Base-by-base conservation (phyloP, 30 jellyfish, hydroid and myxozoan species). In the Pelagia noctiluca region DNA sequence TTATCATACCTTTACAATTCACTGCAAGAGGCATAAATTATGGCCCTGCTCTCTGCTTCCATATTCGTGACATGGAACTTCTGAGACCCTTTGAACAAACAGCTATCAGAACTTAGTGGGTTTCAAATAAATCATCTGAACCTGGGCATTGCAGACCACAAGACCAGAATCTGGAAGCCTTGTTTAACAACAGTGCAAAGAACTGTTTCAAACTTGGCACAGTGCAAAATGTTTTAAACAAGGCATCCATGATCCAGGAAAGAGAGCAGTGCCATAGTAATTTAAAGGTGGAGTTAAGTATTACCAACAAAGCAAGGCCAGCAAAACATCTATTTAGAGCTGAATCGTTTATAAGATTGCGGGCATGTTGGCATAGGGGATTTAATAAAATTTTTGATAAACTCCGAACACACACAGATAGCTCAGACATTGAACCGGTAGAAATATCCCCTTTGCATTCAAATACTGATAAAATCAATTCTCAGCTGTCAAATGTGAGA, bases 401-500 rank as follows among this genome's bases (percentile, higher is more conserved):
- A 3, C 23, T 31, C 26, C 8, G 12, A 5, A 10, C 5, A 60
- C 23, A 12, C 5, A n/a, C 16, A 8, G 57, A 5, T 5, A 42
- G 16, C 57, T 42, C 8, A 42, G 8, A 8, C 8, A 42, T n/a
- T n/a, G n/a, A 42, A 4, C 16, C 57, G 16, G 16, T 42, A 5
- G 16, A 8, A 5, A 73, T 36, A 25, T 2, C 57, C 8, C 26
- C 85, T 11, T 21, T 73, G 85, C 85, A 73, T 48, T 37, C 67
- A 11, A 21, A 29, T 4, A 22, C 24, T 23, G 52, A 19, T 3
- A 35, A n/a, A 1, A 4, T 73, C 23, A 73, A 73, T 48, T 29
- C 85, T 54, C 66, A 76, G 22, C 88, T 76, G 31, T n/a, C 19
- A 10, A 54, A 76, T 76, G 68, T 33, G 53, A 34, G 78, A 53